Evolutionary conservation across 1,140 invertebrate species (phyloP), one percentile per base, ranked within the genome.

Genomic region (Pseudomyrmex pallidus): DNA sequence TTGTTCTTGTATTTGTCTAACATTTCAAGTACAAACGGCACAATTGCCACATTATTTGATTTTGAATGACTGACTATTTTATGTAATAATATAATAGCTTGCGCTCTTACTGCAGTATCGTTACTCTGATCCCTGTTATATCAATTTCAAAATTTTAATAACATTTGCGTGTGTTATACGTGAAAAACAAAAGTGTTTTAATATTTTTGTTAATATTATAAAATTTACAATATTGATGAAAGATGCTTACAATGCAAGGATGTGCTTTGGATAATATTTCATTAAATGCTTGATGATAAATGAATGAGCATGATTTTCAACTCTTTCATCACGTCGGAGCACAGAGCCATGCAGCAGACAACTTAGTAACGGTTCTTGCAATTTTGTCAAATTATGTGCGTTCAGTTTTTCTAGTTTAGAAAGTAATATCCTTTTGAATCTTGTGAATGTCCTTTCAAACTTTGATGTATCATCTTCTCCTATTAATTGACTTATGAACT

Each of bases 31-130:
- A 91, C 46, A 13, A 83, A 66, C 22, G 70, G 88, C 48, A 85
- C 86, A 82, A 62, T 78, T 44, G 82, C 77, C 77, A 59, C 87
- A 83, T 86, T 87, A 57, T 73, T 50, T 20, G 20, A 72, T 63
- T 88, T 61, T 54, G 7, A 8, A 70, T 70, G 2, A 50, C n/a
- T 84, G 22, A 90, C 77, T 76, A 83, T 85, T 73, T 82, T 85
- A 50, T 87, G 63, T 22, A 91, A 66, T 7, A 89, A n/a, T 74
- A 91, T 20, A 50, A 92, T 61, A 54, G 91, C 89, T 54, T 87
- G 80, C 66, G 91, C 90, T 83, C 94, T 90, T 74, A 94, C 82
- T 70, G 90, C 86, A 74, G 48, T 74, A 86, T 94, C 93, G 52
- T 89, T 84, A 83, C 91, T 92, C 57, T 78, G 57, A 86, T 87